Evolutionary conservation across 2,113 vertebrate genomes (phyloP).

Genomic region (Petrocephalus zakoni): DNA sequence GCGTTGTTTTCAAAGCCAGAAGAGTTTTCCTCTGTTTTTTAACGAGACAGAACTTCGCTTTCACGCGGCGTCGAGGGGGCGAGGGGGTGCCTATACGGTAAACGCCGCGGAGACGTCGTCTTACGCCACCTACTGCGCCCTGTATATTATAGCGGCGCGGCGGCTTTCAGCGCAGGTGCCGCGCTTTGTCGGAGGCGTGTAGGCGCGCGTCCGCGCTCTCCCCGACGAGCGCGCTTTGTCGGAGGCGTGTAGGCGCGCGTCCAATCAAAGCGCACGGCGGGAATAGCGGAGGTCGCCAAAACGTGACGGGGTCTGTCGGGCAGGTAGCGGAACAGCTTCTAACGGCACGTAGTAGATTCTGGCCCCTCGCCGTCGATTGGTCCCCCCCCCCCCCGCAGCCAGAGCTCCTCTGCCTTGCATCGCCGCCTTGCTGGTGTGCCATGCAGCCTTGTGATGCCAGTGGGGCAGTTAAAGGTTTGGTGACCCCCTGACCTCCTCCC

Average conservation of each 20-base stretch:
- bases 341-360: not conserved
- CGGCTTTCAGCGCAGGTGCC: not conserved
- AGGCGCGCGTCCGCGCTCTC: not conserved
- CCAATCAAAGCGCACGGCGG: not conserved
- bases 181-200: not conserved
- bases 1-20: not conserved
- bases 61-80: not conserved
- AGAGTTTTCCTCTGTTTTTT: not conserved
- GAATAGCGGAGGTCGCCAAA: not conserved
- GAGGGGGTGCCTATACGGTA: not conserved
- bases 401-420: not conserved
- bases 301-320: not conserved
- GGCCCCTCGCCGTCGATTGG: not conserved
- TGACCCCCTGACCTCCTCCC: not conserved
- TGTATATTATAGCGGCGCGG: not conserved
- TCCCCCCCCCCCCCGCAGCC: not conserved
- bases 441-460: not conserved
- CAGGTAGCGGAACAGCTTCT: not conserved
- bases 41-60: not conserved
- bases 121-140: too few species aligned
- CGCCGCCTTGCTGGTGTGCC: not conserved
- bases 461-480: not conserved
- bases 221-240: not conserved
- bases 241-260: not conserved
- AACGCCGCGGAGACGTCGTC: not conserved